Evolutionary conservation across 2,888 invertebrate genomes (phyloP).

Genomic region (Abrostola triplasia): DNA sequence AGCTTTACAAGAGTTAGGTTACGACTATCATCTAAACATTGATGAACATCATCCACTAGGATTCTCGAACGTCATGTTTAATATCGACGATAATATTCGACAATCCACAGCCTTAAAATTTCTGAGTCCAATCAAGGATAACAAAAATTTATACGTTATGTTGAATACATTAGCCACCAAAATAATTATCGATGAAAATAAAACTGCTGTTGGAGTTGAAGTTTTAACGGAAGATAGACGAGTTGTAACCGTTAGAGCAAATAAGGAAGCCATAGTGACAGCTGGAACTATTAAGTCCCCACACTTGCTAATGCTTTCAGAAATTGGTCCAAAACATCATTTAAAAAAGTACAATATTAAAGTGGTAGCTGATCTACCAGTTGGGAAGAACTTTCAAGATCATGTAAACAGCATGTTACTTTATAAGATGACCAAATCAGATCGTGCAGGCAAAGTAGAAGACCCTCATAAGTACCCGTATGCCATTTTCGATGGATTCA

Average conservation of each 20-base stretch:
- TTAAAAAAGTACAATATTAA: background rate
- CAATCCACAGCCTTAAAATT: background rate
- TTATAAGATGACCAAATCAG: slow-evolving; percentile 39
- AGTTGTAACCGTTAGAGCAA: background rate
- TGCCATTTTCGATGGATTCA: slow-evolving; percentile 54
- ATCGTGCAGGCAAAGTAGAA: slow-evolving; percentile 60
- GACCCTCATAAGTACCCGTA: slow-evolving; percentile 62
- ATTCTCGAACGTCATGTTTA: background rate
- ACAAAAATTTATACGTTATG: background rate
- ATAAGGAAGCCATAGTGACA: slow-evolving; percentile 3
- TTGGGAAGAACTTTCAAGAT: slow-evolving; percentile 3
- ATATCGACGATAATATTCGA: background rate
- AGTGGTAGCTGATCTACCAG: slow-evolving; percentile 3
- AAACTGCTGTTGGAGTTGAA: slow-evolving; percentile 3
- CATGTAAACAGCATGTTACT: background rate
- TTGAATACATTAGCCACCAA: background rate
- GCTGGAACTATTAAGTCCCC: slow-evolving; percentile 4
- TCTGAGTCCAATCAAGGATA: background rate
- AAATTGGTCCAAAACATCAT: slow-evolving; percentile 1
- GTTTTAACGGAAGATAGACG: background rate
- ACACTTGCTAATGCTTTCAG: slow-evolving; percentile 4
- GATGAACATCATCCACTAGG: background rate
- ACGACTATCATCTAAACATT: background rate
- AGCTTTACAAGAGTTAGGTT: slow-evolving; percentile 3
- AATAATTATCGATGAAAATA: background rate